phyloP scores from a whole-genome alignment of 2,113 vertebrate species.

The Platichthys flesus region DNA sequence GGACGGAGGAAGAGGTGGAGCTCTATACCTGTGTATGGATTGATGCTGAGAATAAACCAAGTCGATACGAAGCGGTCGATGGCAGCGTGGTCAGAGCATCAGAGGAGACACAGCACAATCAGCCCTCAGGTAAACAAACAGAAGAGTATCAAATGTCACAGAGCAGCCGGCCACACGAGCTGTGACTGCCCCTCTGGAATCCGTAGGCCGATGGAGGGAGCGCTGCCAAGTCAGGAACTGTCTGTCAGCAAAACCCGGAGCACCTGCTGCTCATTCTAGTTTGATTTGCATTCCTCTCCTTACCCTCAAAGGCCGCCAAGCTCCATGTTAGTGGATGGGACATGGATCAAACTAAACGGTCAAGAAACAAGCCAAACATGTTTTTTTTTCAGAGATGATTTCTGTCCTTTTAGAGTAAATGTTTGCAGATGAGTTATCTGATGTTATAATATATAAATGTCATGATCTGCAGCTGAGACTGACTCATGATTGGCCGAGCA shows the following conservation, averaged over 20 bases:
- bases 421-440: too few species aligned
- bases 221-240: neutral
- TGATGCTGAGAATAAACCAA: slow-evolving; percentile 10
- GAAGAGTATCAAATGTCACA: slow-evolving; percentile 5
- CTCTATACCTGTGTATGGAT: slow-evolving; percentile 1
- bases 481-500: too few species aligned
- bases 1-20: neutral
- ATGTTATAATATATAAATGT: too few species aligned
- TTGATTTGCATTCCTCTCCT: too few species aligned
- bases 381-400: too few species aligned
- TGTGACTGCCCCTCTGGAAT: slow-evolving; percentile 10
- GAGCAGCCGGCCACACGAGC: slow-evolving; percentile 29
- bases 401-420: too few species aligned
- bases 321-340: too few species aligned
- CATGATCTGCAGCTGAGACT: too few species aligned
- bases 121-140: slow-evolving; percentile 15
- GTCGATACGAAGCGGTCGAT: neutral
- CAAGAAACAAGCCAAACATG: too few species aligned
- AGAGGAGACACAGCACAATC: slow-evolving; percentile 6
- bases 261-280: neutral
- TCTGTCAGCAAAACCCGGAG: slow-evolving; percentile 20
- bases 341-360: too few species aligned
- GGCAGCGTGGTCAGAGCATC: neutral
- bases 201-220: neutral
- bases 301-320: too few species aligned